Percentiles rank a stretch among this genome's conserved stretches.
These are phyloP conservation scores for Odocoileus virginianus DNA, from an alignment of 2,113 vertebrate species.

Conservation along the genomic window DNA sequence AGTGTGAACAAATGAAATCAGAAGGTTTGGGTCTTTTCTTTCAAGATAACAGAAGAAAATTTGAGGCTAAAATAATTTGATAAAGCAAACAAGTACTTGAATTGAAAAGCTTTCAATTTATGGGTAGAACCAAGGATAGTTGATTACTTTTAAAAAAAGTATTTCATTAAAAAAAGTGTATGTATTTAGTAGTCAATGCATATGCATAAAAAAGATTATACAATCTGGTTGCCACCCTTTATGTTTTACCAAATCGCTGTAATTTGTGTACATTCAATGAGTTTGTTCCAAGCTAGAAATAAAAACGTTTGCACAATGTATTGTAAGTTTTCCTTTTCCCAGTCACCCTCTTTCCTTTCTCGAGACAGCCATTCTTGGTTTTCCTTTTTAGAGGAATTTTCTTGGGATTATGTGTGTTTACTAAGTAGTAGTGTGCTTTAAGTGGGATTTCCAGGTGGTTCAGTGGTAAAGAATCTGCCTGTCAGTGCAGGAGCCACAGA, in stretches of 20 bases:
- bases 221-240: not conserved
- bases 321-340: not conserved
- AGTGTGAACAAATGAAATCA: not conserved
- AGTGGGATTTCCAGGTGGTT: not conserved
- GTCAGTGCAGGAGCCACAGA: too few species aligned
- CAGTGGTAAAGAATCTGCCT: not conserved
- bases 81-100: not conserved
- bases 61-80: not conserved
- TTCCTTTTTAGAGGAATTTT: constrained; percentile 17
- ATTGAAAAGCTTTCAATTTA: not conserved
- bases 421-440: not conserved
- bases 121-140: not conserved
- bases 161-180: not conserved
- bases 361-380: not conserved
- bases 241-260: not conserved
- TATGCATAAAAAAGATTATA: not conserved
- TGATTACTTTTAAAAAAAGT: not conserved
- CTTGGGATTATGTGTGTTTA: not conserved
- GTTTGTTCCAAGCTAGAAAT: not conserved
- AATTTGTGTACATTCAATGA: not conserved
- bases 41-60: not conserved
- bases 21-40: not conserved
- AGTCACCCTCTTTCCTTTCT: not conserved
- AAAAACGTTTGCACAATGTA: not conserved
- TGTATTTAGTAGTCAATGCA: not conserved